phyloP scores from a whole-genome alignment of 2,888 invertebrate genomes.

The Acanthoscelides obtectus region DNA sequence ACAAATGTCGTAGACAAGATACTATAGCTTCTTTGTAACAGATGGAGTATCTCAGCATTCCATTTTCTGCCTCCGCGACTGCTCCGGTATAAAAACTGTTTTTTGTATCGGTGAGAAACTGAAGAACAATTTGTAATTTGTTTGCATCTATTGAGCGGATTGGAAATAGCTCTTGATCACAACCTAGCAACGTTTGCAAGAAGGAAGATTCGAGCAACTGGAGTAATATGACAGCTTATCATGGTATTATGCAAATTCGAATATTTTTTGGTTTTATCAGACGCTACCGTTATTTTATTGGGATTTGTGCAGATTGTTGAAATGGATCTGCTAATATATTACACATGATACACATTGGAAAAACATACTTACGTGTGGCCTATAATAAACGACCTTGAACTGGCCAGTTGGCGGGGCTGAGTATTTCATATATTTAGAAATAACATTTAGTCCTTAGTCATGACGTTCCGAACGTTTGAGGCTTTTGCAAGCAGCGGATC shows the following conservation, averaged over 20 bases:
- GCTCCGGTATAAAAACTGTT: too few species aligned
- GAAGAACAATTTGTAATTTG: too few species aligned
- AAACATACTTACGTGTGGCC: neutral
- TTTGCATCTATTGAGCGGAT: too few species aligned
- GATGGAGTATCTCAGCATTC: too few species aligned
- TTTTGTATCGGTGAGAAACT: too few species aligned
- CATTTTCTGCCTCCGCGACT: too few species aligned
- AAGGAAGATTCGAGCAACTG: neutral
- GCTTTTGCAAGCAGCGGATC: too few species aligned
- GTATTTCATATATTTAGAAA: neutral
- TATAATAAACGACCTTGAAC: neutral
- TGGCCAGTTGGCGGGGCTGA: neutral
- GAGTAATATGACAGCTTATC: neutral
- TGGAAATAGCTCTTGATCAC: too few species aligned
- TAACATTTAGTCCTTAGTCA: too few species aligned
- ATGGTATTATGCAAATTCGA: neutral
- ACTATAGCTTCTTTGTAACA: too few species aligned
- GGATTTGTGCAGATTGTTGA: neutral
- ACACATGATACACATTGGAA: neutral
- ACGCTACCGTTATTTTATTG: neutral
- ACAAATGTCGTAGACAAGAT: too few species aligned
- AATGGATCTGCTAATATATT: neutral
- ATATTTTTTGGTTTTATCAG: neutral
- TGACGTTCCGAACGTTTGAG: too few species aligned
- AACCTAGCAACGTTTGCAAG: neutral